These are phyloP conservation scores for Diceros bicornis DNA, from an alignment of 2,797 vertebrate species.

Conservation along the genomic window DNA sequence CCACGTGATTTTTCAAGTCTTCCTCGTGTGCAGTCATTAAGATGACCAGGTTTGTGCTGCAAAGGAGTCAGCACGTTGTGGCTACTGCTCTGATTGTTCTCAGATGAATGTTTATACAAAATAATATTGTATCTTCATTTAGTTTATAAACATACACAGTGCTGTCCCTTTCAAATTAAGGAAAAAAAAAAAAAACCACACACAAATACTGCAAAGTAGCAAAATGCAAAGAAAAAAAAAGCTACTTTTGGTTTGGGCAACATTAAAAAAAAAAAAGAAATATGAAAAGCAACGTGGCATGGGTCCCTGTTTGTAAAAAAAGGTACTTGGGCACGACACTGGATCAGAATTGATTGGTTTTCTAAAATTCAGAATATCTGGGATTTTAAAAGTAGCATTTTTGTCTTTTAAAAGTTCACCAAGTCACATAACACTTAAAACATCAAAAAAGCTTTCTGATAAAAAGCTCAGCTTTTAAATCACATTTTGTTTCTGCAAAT, in stretches of 20 bases:
- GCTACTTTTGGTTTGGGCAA: conserved; percentile 89
- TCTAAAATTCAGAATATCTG: conserved; percentile 84
- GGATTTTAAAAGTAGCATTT: conserved; percentile 87
- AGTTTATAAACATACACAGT: conserved; percentile 87
- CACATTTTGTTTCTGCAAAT: conserved; percentile 82
- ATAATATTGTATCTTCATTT: conserved; percentile 85
- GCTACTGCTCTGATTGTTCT: conserved; percentile 69
- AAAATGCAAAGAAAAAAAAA: conserved; percentile 87
- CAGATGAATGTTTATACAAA: conserved; percentile 85
- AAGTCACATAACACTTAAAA: conserved; percentile 89
- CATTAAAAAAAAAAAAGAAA: conserved; percentile 84
- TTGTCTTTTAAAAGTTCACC: conserved; percentile 85
- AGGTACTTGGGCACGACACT: conserved; percentile 83
- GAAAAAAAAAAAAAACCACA: conserved; percentile 74
- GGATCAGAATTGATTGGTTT: conserved; percentile 76
- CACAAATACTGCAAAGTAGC: conserved; percentile 91
- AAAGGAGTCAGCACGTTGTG: conserved; percentile 32
- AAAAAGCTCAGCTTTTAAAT: conserved; percentile 89
- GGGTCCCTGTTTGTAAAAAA: conserved; percentile 88
- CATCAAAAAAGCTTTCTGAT: conserved; percentile 85
- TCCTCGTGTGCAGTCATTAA: background rate
- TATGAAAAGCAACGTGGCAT: conserved; percentile 87
- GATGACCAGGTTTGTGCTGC: conserved; percentile 63
- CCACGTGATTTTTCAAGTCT: conserved; percentile 65
- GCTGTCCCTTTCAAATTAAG: conserved; percentile 87